Conservation (phyloP, 2,113 vertebrate genomes). For the Lichenostomus cassidix region DNA sequence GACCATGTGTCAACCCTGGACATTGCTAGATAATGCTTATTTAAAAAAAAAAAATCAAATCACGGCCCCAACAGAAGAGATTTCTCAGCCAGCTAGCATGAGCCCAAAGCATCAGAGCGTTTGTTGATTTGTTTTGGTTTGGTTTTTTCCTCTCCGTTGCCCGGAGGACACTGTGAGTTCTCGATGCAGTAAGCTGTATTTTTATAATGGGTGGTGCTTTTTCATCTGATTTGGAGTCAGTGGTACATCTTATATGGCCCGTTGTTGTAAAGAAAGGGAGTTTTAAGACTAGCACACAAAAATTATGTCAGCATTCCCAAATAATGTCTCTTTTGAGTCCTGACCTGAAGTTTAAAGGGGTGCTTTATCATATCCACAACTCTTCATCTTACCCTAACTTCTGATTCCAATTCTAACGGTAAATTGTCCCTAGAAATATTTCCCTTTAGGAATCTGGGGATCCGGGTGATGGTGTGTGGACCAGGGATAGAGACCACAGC, state of each 20-base stretch:
- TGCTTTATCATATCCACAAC: not conserved
- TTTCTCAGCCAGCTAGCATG: not conserved
- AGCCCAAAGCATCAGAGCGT: not conserved
- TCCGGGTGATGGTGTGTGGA: not conserved
- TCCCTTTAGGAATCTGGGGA: not conserved
- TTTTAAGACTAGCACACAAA: not conserved
- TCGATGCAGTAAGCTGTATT: not conserved
- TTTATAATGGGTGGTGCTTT: not conserved
- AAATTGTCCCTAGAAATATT: not conserved
- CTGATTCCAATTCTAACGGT: not conserved
- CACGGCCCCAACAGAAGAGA: not conserved
- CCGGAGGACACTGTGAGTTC: not conserved
- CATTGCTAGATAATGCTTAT: not conserved
- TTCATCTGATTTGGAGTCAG: not conserved
- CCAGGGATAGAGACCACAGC: not conserved
- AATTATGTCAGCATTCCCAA: rapidly evolving
- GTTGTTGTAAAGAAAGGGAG: not conserved
- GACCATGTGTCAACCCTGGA: not conserved
- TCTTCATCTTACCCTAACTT: not conserved
- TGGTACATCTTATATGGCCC: not conserved
- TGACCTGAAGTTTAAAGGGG: not conserved
- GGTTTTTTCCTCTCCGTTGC: not conserved
- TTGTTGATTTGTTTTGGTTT: not conserved
- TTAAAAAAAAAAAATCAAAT: not conserved
- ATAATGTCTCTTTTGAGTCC: not conserved